phyloP scores from a whole-genome alignment of 2,888 invertebrate species.

The Heliothis peltigera region DNA sequence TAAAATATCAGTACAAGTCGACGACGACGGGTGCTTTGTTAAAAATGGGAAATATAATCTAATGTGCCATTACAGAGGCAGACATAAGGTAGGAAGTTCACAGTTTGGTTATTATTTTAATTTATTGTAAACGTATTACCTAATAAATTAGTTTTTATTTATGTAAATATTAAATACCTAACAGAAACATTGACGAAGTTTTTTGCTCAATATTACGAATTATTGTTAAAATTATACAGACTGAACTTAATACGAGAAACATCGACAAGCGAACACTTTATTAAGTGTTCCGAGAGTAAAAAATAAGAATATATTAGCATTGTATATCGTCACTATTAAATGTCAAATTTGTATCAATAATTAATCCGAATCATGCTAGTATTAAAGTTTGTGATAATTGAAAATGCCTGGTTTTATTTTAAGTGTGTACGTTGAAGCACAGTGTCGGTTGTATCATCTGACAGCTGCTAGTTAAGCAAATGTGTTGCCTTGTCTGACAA shows the following conservation, averaged over 20 bases:
- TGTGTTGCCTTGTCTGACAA: too few relatives aligned
- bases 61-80: slow-evolving; percentile 86
- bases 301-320: slow-evolving; percentile 26
- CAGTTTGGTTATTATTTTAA: slow-evolving; percentile 59
- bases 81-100: slow-evolving; percentile 59
- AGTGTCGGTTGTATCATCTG: not conserved
- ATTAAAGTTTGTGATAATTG: slow-evolving; percentile 63
- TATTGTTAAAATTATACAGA: slow-evolving; percentile 16
- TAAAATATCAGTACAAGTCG: slow-evolving; percentile 52
- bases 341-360: slow-evolving; percentile 43
- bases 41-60: slow-evolving; percentile 64
- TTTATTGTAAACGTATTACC: slow-evolving; percentile 48
- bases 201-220: slow-evolving; percentile 48
- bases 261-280: slow-evolving; percentile 1
- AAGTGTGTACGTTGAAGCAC: not conserved
- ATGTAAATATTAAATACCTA: slow-evolving; percentile 52
- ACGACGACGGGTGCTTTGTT: slow-evolving; percentile 40
- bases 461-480: not conserved
- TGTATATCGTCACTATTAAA: slow-evolving; percentile 27
- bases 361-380: slow-evolving; percentile 46
- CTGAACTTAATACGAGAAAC: slow-evolving; percentile 10
- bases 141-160: slow-evolving; percentile 40
- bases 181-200: slow-evolving; percentile 27
- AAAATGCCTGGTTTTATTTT: slow-evolving; percentile 37
- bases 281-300: slow-evolving; percentile 4